Evolutionary conservation across 2,113 vertebrate species (phyloP).

Genomic region (Zosterops japonicus): DNA sequence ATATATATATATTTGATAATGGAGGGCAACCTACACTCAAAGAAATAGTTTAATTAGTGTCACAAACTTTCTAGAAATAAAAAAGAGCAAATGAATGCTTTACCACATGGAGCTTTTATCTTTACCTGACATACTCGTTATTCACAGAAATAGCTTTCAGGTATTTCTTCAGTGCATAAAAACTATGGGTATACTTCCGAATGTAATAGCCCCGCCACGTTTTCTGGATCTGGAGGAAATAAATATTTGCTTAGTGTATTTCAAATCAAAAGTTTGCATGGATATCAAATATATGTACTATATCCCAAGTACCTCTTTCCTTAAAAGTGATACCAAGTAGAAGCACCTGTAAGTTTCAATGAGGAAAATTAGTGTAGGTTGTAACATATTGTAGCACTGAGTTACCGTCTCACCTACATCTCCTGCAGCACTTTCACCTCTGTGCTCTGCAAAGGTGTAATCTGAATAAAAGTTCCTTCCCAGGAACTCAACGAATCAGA

Average conservation of each 20-base stretch:
- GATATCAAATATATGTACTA: background rate
- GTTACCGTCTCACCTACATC: background rate
- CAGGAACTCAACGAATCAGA: background rate
- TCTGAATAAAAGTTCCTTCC: background rate
- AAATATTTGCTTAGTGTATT: slow-evolving; percentile 32
- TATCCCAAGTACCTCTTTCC: background rate
- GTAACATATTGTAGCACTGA: background rate
- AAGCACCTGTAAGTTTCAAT: background rate
- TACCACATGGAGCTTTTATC: background rate
- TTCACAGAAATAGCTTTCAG: slow-evolving; percentile 79
- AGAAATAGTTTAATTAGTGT: background rate
- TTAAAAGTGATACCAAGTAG: background rate
- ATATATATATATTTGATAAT: background rate
- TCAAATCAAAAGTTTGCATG: background rate
- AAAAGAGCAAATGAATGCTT: slow-evolving; percentile 5
- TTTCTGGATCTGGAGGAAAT: slow-evolving; percentile 85
- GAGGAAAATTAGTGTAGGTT: background rate
- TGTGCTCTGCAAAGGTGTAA: background rate
- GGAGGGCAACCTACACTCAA: background rate
- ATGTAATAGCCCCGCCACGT: slow-evolving; percentile 86
- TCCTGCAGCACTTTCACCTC: background rate
- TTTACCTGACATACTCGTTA: slow-evolving; percentile 87
- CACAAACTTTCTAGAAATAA: slow-evolving; percentile 11
- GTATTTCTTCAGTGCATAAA: slow-evolving; percentile 85
- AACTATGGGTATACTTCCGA: slow-evolving; percentile 88